Base-by-base conservation (phyloP, 37 sponge, comb jelly and placozoan species). In the Lycopodina hypogea region DNA sequence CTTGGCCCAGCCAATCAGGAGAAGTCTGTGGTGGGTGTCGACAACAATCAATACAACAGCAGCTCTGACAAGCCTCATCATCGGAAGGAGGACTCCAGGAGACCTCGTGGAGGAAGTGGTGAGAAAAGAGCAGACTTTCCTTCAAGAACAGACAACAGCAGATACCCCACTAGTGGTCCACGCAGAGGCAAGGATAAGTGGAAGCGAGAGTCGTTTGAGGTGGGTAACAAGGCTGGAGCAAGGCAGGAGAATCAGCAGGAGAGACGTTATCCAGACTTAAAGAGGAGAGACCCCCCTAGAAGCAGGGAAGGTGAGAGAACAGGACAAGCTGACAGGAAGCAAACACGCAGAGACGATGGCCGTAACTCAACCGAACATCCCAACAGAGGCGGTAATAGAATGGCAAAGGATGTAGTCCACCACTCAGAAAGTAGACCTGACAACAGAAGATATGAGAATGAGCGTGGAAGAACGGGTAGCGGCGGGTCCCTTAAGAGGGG, bases 71-170 rank as follows among this genome's bases (percentile, higher is more conserved):
- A 38, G 30, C 41, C 79, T 55, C 40, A 56, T 22, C 69, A 68
- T 24, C 51, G 77, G 15, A 77, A 79, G 39, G 69, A 68, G 38
- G 56, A 68, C 56, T 79, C 79, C 0, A 21, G 56, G 18, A 56
- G 40, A 38, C 39, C 59, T 34, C 19, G 53, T 19, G 17, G 33
- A 57, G 76, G 66, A 6, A 22, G 58, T 1, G 58, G n/a, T 15
- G 58, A 56, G 9, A 35, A 35, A 42, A 63, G 18, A 24, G 9
- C 1, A 61, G 62, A 76, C n/a, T 7, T 6, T 14, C 24, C 50
- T 41, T 11, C 48, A 28, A n/a, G 50, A 64, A 17, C 37, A 3
- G 66, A 78, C 23, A 9, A n/a, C 1, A n/a, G n/a, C n/a, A 63
- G 67, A 40, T 33, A 37, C 41, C 35, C 8, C 8, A 3, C 14